Evolutionary conservation across 92 coral and sea anemone species (phyloP), one percentile per base, ranked within the genome.

Genomic region (Actinostola sp.): DNA sequence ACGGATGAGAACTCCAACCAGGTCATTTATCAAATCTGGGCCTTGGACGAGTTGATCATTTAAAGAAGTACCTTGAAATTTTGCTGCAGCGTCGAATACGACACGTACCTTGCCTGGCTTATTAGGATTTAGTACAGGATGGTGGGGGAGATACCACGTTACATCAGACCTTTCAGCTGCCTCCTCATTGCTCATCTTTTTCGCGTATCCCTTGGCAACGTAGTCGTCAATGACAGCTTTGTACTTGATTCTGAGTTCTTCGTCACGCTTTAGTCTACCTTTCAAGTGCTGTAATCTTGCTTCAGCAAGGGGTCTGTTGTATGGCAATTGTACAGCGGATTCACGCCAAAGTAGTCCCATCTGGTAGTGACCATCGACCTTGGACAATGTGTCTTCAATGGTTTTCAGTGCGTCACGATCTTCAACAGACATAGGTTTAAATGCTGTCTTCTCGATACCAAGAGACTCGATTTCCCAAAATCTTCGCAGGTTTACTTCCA

Each of bases 21-120:
- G 31, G 67, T 63, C 42, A 39, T 80, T 80, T 2, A 57, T 60
- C 24, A 46, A 41, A 34, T 80, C 85, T 19, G 85, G 85, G 11
- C 85, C 79, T 63, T 72, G 65, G 2, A 80, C 54, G 21, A 80
- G 73, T 29, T 63, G 66, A 2, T 80, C 44, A 34, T 72, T 81
- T 16, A 81, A 59, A 0, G 86, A 81, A 8, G 75, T 73, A 0
- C 65, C 80, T 32, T 64, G 39, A 26, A 7, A 53, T 51, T 73
- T 81, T 1, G 86, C 57, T 2, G 75, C 81, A 1, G 80, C 80
- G 29, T 81, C 85, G 30, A 80, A 72, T 12, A 80, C 85, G 16
- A 71, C 85, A 16, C 85, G 39, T 0, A 80, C 58, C 54, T 72
- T 80, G 21, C 66, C 80, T 21, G 72, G 74, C 53, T 80, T 80